phyloP scores from a whole-genome alignment of 2,888 invertebrate genomes.

The Pelosia muscerda region DNA sequence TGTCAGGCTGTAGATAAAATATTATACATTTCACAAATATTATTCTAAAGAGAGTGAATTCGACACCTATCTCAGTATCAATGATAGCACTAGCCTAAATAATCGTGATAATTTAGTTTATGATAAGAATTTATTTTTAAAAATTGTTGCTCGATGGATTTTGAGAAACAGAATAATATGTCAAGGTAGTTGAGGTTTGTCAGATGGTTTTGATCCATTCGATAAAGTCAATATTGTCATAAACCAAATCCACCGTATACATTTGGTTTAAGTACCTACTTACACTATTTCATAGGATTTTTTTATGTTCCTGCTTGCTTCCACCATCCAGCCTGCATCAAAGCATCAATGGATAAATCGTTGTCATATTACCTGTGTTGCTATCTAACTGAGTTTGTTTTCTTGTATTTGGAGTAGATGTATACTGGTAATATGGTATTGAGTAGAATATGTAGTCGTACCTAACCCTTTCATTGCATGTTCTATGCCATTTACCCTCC shows the following conservation, averaged over 20 bases:
- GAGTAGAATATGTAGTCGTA: neutral
- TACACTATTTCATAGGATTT: no score
- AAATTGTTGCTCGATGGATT: neutral
- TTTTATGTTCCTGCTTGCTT: no score
- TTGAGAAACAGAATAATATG: neutral
- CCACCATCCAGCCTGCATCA: neutral
- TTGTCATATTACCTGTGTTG: no score
- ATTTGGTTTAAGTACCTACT: no score
- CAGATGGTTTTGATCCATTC: neutral
- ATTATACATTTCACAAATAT: slow-evolving; percentile 3
- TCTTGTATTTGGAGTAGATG: no score
- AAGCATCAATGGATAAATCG: neutral
- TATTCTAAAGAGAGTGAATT: neutral
- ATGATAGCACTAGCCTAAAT: slow-evolving; percentile 7
- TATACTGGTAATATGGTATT: no score
- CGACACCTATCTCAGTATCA: neutral
- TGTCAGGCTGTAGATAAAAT: slow-evolving; percentile 4
- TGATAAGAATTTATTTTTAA: neutral
- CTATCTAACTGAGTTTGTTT: no score
- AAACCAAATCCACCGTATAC: no score
- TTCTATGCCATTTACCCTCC: no score
- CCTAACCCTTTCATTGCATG: neutral
- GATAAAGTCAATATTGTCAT: neutral
- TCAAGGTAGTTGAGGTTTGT: neutral
- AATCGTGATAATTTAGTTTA: neutral